Conservation (phyloP, 2,797 vertebrate genomes). For the Typhlichthys eigenmanni region DNA sequence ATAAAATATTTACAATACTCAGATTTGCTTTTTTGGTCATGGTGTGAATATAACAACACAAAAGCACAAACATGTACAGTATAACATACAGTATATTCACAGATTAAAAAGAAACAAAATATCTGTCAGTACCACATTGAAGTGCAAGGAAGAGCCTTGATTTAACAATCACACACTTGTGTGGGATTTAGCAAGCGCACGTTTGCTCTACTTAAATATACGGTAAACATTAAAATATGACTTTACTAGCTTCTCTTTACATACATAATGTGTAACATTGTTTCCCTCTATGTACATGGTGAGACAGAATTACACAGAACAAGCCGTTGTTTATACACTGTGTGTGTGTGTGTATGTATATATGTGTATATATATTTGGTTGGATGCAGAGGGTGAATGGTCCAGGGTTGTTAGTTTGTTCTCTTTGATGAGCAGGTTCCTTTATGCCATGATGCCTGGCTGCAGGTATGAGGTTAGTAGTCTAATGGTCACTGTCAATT, state of each 20-base stretch:
- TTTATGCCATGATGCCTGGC: constrained; percentile 9
- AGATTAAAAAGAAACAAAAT: constrained; percentile 78
- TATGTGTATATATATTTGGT: constrained; percentile 65
- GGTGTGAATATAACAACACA: constrained; percentile 74
- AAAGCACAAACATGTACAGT: constrained; percentile 69
- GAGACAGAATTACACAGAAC: no score
- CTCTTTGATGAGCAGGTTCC: background rate
- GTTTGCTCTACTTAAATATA: constrained; percentile 88
- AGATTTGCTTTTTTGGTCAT: constrained; percentile 82
- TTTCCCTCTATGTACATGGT: no score
- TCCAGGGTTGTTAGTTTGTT: constrained; percentile 10
- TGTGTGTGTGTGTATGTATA: no score
- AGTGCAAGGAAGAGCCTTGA: constrained; percentile 90
- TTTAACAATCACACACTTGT: constrained; percentile 85
- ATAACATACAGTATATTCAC: constrained; percentile 77
- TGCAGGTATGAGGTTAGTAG: constrained; percentile 20
- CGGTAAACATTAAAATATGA: constrained; percentile 88
- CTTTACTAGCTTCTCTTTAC: constrained; percentile 69
- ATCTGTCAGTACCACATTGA: constrained; percentile 88
- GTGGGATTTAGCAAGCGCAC: constrained; percentile 78
- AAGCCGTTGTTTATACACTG: no score
- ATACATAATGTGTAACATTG: constrained; percentile 53
- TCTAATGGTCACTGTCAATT: constrained; percentile 19
- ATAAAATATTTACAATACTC: constrained; percentile 84
- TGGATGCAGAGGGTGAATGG: constrained; percentile 70